phyloP scores from a whole-genome alignment of 1,140 invertebrate species.

The Aphelenchoides avenae region DNA sequence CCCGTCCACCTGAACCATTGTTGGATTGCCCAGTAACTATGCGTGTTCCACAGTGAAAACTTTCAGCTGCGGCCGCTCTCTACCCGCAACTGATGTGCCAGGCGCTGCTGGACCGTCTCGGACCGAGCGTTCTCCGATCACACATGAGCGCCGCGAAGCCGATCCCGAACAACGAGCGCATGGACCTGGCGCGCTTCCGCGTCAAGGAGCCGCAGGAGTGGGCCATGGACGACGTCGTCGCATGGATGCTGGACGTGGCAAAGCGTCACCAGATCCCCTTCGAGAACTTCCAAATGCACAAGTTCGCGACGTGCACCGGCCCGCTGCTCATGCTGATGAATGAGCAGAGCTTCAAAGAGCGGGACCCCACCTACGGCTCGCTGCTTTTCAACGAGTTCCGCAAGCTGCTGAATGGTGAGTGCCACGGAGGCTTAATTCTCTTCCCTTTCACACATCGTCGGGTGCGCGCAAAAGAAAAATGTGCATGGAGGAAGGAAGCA shows the following conservation, averaged over 20 bases:
- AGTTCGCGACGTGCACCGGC: conserved; percentile 42
- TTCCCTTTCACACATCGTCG: too few relatives aligned
- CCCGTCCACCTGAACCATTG: too few relatives aligned
- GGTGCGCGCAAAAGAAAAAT: too few relatives aligned
- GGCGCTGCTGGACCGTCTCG: conserved; percentile 30
- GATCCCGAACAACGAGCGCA: conserved; percentile 48
- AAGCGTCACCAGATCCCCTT: conserved; percentile 47
- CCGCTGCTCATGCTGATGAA: conserved; percentile 43
- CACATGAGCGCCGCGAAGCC: conserved; percentile 42
- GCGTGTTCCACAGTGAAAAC: too few relatives aligned
- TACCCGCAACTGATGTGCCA: conserved; percentile 41
- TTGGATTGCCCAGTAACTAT: too few relatives aligned
- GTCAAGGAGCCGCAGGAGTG: conserved; percentile 52
- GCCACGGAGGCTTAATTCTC: too few relatives aligned
- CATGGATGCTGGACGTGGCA: conserved; percentile 57
- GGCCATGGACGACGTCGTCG: conserved; percentile 53
- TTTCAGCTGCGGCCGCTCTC: conserved; percentile 18
- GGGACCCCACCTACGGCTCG: conserved; percentile 46
- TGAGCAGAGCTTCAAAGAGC: conserved; percentile 51
- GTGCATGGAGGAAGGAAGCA: too few relatives aligned
- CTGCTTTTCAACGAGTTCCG: conserved; percentile 50
- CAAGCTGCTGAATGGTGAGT: conserved; percentile 43
- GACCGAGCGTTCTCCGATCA: conserved; percentile 32
- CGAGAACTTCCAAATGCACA: conserved; percentile 52
- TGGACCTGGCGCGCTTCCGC: conserved; percentile 48